Base-by-base conservation (phyloP, 2,113 vertebrate species). In the Xiphophorus couchianus region DNA sequence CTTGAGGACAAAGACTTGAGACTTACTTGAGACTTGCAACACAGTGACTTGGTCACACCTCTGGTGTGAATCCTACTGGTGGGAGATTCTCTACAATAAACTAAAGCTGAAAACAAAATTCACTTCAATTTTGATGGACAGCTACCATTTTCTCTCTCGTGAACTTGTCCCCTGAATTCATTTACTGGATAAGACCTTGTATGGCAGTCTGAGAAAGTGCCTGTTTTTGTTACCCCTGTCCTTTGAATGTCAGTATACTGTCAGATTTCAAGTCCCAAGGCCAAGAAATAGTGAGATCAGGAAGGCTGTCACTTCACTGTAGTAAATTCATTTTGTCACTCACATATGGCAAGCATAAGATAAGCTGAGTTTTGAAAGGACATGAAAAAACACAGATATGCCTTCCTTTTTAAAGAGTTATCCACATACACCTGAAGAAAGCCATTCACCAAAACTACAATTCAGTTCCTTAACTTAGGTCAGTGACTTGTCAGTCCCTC, bases 401-500 rank as follows among this genome's bases (percentile, higher is more conserved):
- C 48, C 25, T 9, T 17, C 29, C 8, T 51, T 5, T 27, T 6
- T 22, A 62, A 37, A 66, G n/a, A 68, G n/a, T 77, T 69, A 44
- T 66, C 29, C 11, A 66, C 39, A 79, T 25, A 64, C 61, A 54
- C 25, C 60, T 65, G 14, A 62, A 51, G 19, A 81, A 12, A 31
- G 44, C 14, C 60, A 51, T 33, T 60, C 60, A 79, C 74, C 70
- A 84, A 83, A 72, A 74, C 71, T 76, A 22, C 61, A 76, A 73
- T 64, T 39, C 74, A 65, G 28, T 76, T 69, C 25, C 78, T 81
- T 90, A 66, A 83, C 84, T 84, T 81, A 88, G 74, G 80, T 86
- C 84, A 61, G 66, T 82, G 85, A 82, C 89, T 84, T 87, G 90
- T 90, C 90, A 92, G 88, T 88, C 78, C 70, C 78, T 86, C 78